Evolutionary conservation across 1,140 invertebrate genomes (phyloP), one percentile per base, ranked within the genome.

Genomic region (Drosophila arizonae): DNA sequence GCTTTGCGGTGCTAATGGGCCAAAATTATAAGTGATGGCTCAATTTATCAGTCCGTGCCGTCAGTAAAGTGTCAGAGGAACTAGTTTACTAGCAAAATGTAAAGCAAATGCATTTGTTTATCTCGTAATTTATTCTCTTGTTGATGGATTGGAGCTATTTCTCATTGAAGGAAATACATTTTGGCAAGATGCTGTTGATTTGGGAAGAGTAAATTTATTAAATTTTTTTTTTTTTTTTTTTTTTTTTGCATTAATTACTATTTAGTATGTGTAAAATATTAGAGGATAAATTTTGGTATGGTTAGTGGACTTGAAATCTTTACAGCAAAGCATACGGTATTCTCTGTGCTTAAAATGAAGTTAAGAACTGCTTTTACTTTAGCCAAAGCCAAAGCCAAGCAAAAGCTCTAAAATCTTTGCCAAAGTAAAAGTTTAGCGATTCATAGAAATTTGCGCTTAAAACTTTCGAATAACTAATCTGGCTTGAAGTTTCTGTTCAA

Each of bases 1-100:
- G 69, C 81, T 81, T 72, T 72, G 45, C 55, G 55, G 63, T 86
- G 74, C 77, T 77, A 86, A 86, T 81, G 74, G 74, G 75, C 66
- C 41, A 17, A 68, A 61, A 26, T 24, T 6, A 67, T 60, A 51
- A 51, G 33, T 67, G 60, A 30, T 48, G 56, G 64, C 24, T 68
- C 64, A 68, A 67, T 72, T 61, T 61, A 72, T 72, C 55, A 67
- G 70, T 60, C 48, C 46, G 26, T 46, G 50, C 30, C 28, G 52
- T 45, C 48, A 33, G 52, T 30, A 33, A 48, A 45, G 28, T 57
- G 62, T 21, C 45, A 39, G 55, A 30, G 51, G 26, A 54, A 58
- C 64, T 51, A 65, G 36, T 46, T 52, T 46, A 43, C 30, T 17
- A 24, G 45, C 36, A 15, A 52, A 58, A 41, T 60, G 46, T 30